These are phyloP conservation scores for Romanogobio albipinnatus DNA, from an alignment of 2,113 vertebrate genomes.

Conservation along the genomic window DNA sequence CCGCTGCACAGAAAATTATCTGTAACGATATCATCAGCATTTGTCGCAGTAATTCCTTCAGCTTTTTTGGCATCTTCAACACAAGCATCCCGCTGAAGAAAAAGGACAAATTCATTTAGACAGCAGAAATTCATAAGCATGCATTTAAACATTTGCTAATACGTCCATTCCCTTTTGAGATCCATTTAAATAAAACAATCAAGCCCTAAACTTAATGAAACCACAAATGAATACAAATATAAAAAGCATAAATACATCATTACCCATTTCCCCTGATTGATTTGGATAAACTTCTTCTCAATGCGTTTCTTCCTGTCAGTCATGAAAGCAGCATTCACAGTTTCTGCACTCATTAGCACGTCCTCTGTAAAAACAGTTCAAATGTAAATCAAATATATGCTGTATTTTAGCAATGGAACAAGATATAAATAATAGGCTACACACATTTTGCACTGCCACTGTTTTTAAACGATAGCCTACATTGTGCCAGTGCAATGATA, in stretches of 20 bases:
- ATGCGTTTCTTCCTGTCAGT: accelerated
- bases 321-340: slow-evolving; percentile 68
- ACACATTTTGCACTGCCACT: neutral
- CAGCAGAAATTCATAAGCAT: no score
- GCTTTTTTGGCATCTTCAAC: slow-evolving; percentile 62
- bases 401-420: neutral
- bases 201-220: neutral
- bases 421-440: neutral
- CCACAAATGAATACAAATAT: neutral
- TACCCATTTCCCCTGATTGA: slow-evolving; percentile 65
- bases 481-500: no score
- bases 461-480: no score
- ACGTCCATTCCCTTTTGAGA: no score
- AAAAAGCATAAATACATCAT: slow-evolving; percentile 43
- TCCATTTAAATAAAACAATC: no score
- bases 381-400: slow-evolving; percentile 33
- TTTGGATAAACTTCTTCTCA: slow-evolving; percentile 51
- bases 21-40: slow-evolving; percentile 63
- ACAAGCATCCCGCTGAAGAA: slow-evolving; percentile 65
- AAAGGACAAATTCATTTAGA: neutral
- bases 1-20: slow-evolving; percentile 77
- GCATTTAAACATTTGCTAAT: no score
- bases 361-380: slow-evolving; percentile 63
- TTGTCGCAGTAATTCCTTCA: neutral
- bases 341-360: slow-evolving; percentile 56